Evolutionary conservation across 1,140 invertebrate genomes (phyloP), one percentile per base, ranked within the genome.

Genomic region (Hestina assimilis): DNA sequence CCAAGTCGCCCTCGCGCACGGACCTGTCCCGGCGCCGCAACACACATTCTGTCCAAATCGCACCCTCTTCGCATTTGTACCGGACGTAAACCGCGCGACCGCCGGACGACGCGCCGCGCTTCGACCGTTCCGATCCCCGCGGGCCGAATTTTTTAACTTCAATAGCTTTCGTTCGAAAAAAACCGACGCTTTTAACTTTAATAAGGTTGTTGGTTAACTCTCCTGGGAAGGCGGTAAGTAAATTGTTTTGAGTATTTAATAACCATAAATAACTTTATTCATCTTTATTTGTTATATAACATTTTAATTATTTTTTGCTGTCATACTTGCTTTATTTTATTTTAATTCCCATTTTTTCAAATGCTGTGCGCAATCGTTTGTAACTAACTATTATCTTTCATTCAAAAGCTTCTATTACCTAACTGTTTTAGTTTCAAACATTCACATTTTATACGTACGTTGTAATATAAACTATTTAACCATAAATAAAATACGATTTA

Each of bases 1-100:
- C 70, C 66, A 67, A 73, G 67, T 68, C 70, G 75, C 72, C 71
- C 67, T 67, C 50, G 75, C 67, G 81, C 38, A 62, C 77, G 79
- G 79, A 71, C 62, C 63, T 65, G 47, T 63, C 53, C 42, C 45
- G 35, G 28, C 35, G 21, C 46, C 20, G 19, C 26, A 28, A 12
- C 33, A 41, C 28, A 47, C 58, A 48, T 59, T 58, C 50, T 24
- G 12, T 50, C 26, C 45, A 51, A 50, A 46, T 46, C 46, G 58
- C 45, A 68, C 45, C 51, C 62, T 55, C 64, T 31, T 35, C 64
- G 48, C 48, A 51, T 33, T 31, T 15, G 19, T 43, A 35, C 54
- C 48, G 55, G 12, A 43, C 54, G 58, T 23, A 46, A 38, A 58
- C 45, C 62, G 41, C 48, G 41, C 52, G 29, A 56, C 21, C 41